Conservation (phyloP, 1,140 invertebrate genomes). For the Leptopilina boulardi region DNA sequence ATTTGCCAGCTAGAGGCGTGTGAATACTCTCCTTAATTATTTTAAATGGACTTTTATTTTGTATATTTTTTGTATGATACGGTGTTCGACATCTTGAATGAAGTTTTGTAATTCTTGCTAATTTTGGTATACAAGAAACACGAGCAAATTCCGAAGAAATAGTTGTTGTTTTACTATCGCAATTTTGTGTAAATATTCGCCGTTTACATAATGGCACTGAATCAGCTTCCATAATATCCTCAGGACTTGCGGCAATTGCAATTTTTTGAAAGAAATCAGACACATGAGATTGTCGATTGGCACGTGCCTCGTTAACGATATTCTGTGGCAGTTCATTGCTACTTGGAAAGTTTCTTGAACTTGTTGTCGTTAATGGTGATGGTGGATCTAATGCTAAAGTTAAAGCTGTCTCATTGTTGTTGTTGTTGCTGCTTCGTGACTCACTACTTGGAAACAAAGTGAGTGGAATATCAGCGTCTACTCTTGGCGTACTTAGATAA, state of each 20-base stretch:
- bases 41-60: constrained; percentile 53
- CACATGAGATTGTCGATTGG: constrained; percentile 72
- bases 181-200: constrained; percentile 54
- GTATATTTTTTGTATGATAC: constrained; percentile 60
- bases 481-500: constrained; percentile 73
- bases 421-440: constrained; percentile 42
- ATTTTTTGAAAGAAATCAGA: constrained; percentile 78
- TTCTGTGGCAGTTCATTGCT: constrained; percentile 68
- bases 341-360: constrained; percentile 59
- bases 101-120: constrained; percentile 68
- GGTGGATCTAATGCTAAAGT: constrained; percentile 66
- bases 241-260: constrained; percentile 74
- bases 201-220: constrained; percentile 62
- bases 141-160: constrained; percentile 40
- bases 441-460: constrained; percentile 45
- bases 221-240: constrained; percentile 73
- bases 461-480: constrained; percentile 72
- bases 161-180: constrained; percentile 46
- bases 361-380: constrained; percentile 48
- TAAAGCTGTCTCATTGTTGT: constrained; percentile 47
- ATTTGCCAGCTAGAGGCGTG: constrained; percentile 66
- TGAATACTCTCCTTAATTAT: constrained; percentile 56
- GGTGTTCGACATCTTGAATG: constrained; percentile 67
- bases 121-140: constrained; percentile 60
- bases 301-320: constrained; percentile 68